These are phyloP conservation scores for Xenentodon cancila DNA, from an alignment of 2,797 vertebrate species.

Conservation along the genomic window DNA sequence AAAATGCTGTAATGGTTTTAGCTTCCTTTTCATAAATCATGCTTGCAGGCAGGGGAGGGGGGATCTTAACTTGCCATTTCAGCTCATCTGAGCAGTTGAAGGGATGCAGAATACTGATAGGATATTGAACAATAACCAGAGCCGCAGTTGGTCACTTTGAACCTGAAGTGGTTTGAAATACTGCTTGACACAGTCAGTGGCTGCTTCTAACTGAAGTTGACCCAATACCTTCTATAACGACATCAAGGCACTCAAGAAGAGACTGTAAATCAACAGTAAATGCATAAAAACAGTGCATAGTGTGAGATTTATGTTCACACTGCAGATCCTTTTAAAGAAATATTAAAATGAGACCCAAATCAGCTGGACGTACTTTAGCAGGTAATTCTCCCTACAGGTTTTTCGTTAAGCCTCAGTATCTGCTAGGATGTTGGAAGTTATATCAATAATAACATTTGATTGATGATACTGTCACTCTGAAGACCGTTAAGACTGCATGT, in stretches of 20 bases:
- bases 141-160: constrained; percentile 75
- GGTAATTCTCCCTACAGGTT: constrained; percentile 62
- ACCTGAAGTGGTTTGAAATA: constrained; percentile 74
- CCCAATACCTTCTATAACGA: constrained; percentile 76
- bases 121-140: constrained; percentile 79
- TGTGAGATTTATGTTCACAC: constrained; percentile 77
- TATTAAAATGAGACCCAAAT: constrained; percentile 84
- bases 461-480: constrained; percentile 55
- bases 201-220: constrained; percentile 72
- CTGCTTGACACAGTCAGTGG: constrained; percentile 59
- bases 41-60: constrained; percentile 67
- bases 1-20: constrained; percentile 88
- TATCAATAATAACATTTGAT: constrained; percentile 73
- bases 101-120: constrained; percentile 84
- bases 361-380: constrained; percentile 66
- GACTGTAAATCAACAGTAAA: constrained; percentile 83
- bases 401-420: constrained; percentile 41
- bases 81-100: constrained; percentile 80
- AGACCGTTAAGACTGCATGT: constrained; percentile 46
- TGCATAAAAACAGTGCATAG: constrained; percentile 78
- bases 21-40: constrained; percentile 89
- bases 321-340: constrained; percentile 83
- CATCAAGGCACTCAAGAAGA: constrained; percentile 81
- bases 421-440: constrained; percentile 67
- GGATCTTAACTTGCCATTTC: constrained; percentile 84